A percentile compares a stretch with the other conserved stretches of the same genome.
Conservation (phyloP, 2,888 invertebrate species). For the Trilocha varians region DNA sequence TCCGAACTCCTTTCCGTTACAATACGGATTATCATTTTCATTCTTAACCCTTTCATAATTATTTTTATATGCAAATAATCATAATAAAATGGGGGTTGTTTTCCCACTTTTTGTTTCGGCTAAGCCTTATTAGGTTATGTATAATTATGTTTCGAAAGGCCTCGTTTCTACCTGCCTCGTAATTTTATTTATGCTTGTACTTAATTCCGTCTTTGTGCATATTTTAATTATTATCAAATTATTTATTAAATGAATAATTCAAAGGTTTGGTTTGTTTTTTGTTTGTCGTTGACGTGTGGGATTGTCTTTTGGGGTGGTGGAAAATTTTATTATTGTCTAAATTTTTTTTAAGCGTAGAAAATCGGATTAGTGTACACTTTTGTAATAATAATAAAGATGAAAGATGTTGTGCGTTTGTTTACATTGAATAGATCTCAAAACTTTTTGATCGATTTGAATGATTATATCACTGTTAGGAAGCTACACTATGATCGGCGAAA, state of each 20-base stretch:
- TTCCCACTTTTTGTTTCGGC: constrained; percentile 49
- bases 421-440: no score
- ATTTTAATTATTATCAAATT: constrained; percentile 6
- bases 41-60: constrained; percentile 33
- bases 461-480: no score
- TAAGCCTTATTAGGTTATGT: constrained; percentile 61
- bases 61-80: constrained; percentile 73
- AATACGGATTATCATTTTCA: neutral
- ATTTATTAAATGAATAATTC: constrained; percentile 1
- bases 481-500: no score
- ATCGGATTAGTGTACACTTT: no score
- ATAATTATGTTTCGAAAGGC: constrained; percentile 52
- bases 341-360: no score
- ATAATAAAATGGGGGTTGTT: constrained; percentile 67
- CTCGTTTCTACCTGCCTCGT: constrained; percentile 37
- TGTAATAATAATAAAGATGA: no score
- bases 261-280: neutral
- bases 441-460: no score
- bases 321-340: neutral
- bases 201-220: constrained; percentile 40
- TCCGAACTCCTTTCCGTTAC: constrained; percentile 26
- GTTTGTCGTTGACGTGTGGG: neutral
- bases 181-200: constrained; percentile 57
- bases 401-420: no score
- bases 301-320: neutral